phyloP scores from a whole-genome alignment of 2,113 vertebrate genomes.

The Sylvietta virens region DNA sequence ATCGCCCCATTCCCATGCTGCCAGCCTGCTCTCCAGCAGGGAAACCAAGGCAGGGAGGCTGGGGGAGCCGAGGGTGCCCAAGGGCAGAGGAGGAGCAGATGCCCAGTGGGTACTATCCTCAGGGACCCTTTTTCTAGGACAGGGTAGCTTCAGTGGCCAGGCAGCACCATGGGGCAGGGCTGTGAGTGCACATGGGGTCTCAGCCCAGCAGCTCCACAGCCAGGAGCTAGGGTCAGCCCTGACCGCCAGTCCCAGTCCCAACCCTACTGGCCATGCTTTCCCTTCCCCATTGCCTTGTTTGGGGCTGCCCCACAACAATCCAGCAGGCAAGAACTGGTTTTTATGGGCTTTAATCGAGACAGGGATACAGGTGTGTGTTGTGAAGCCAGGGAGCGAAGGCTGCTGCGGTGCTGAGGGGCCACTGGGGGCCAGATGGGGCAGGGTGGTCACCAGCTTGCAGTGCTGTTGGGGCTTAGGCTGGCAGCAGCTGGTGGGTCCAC shows the following conservation, averaged over 20 bases:
- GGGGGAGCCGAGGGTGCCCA: not conserved
- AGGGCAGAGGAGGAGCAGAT: not conserved
- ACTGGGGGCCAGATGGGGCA: not conserved
- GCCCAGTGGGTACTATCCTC: not conserved
- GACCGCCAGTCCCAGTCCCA: not conserved
- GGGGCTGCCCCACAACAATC: fast-evolving
- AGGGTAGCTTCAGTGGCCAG: not conserved
- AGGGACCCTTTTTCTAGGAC: not conserved
- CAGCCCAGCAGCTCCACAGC: fast-evolving
- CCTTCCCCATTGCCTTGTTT: fast-evolving
- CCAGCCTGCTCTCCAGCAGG: not conserved
- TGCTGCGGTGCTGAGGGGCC: not conserved
- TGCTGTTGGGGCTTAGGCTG: fast-evolving
- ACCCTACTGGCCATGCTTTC: no score
- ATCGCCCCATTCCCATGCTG: fast-evolving
- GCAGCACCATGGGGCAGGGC: not conserved
- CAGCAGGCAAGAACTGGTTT: not conserved
- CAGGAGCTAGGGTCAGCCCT: not conserved
- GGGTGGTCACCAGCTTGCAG: fast-evolving
- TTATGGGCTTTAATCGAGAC: not conserved
- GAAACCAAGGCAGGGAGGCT: not conserved
- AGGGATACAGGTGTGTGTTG: not conserved
- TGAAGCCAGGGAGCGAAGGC: not conserved
- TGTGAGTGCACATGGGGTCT: fast-evolving
- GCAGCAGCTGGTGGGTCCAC: not conserved